Evolutionary conservation across 2,797 vertebrate species (phyloP), one percentile per base, ranked within the genome.

Genomic region (Labeo calbasu): DNA sequence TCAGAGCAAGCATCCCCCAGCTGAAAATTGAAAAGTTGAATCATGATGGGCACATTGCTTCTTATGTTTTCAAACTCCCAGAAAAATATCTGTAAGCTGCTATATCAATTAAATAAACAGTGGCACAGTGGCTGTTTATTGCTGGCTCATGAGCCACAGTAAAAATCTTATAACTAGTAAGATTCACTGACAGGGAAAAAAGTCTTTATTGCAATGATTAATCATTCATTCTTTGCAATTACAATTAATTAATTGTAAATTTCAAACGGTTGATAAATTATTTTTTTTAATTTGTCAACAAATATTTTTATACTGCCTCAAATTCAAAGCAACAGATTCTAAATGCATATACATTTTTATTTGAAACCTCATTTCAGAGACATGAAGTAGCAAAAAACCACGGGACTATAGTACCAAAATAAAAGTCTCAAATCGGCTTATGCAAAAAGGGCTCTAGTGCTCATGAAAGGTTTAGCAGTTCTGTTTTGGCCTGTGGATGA

Each of bases 1-100:
- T 50, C 69, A 83, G 79, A 80, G 72, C 69, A 55, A 50, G 28
- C n/a, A 23, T 36, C 84, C 53, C 70, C 23, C 36, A 61, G 21
- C 63, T 55, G 48, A 70, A 68, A 66, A 79, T 28, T 43, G 14
- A 48, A 55, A 28, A 63, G 43, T 63, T 77, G 15, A 77, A 25
- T 77, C 40, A 59, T 40, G 5, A 46, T 25, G n/a, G 4, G n/a
- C 15, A 28, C 55, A 46, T 23, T 61, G 15, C 23, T 61, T 63
- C 57, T n/a, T 25, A 50, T n/a, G 15, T 78, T 63, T 78, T 48
- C 40, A 63, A 12, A 78, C 75, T 57, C 32, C 28, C 32, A 76
- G 3, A 57, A 76, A 28, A 40, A 57, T 76, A 40, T 57, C 19
- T 75, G 11, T 55, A 76, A 57, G 32, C 72, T 57, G 51, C 21